A percentile compares a stretch with the other conserved stretches of the same genome.
Conservation (phyloP, 1,140 invertebrate species). For the Uloborus diversus region DNA sequence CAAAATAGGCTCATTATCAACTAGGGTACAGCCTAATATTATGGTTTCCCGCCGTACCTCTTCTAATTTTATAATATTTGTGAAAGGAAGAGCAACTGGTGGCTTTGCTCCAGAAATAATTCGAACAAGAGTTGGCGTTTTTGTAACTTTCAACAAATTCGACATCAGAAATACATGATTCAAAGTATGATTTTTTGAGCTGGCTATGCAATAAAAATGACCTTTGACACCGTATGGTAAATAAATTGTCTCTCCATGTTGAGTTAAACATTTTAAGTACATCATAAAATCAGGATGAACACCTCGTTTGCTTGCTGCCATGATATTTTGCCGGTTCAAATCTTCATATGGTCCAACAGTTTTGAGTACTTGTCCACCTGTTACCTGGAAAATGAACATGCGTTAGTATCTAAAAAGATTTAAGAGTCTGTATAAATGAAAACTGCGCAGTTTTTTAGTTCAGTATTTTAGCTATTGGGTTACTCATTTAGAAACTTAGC, state of each 20-base stretch:
- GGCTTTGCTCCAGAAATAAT: slow-evolving; percentile 64
- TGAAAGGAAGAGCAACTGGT: slow-evolving; percentile 62
- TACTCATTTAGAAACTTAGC: too few species aligned
- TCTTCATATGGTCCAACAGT: slow-evolving; percentile 65
- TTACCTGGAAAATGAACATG: slow-evolving; percentile 49
- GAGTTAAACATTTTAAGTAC: slow-evolving; percentile 65
- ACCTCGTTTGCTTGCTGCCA: slow-evolving; percentile 55
- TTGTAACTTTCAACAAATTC: slow-evolving; percentile 61
- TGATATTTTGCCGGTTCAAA: slow-evolving; percentile 59
- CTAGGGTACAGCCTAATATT: slow-evolving; percentile 64
- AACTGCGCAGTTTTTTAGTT: too few species aligned
- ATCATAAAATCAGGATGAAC: slow-evolving; percentile 45
- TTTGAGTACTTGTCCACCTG: slow-evolving; percentile 62
- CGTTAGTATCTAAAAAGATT: not conserved
- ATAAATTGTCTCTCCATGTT: slow-evolving; percentile 65
- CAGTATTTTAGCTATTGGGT: too few species aligned
- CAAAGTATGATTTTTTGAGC: slow-evolving; percentile 60
- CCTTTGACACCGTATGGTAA: slow-evolving; percentile 64
- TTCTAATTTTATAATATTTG: slow-evolving; percentile 63
- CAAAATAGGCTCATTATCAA: slow-evolving; percentile 63
- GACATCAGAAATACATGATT: slow-evolving; percentile 64
- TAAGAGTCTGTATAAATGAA: too few species aligned
- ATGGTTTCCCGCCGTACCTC: slow-evolving; percentile 63
- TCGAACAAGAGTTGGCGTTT: slow-evolving; percentile 62
- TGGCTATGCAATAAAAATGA: slow-evolving; percentile 65